Evolutionary conservation across 2,797 vertebrate species (phyloP).

Genomic region (Halcyon chelicuti): DNA sequence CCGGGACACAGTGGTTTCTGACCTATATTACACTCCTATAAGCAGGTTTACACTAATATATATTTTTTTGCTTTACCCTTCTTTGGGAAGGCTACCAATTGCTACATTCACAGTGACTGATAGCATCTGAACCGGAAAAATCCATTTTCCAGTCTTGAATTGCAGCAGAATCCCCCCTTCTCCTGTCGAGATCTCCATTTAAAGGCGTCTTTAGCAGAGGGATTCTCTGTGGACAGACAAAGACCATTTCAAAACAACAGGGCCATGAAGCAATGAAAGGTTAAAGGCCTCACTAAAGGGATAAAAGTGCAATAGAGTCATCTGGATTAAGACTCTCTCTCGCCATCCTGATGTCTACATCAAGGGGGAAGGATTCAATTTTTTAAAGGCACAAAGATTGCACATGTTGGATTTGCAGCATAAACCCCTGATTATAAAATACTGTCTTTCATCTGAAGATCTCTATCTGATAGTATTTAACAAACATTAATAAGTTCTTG

Average conservation of each 20-base stretch:
- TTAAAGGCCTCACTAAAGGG: conserved; percentile 45
- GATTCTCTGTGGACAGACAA: background rate
- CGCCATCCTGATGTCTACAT: background rate
- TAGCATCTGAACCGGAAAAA: background rate
- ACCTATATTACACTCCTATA: conserved; percentile 1
- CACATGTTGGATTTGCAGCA: conserved; percentile 26
- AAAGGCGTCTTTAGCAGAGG: background rate
- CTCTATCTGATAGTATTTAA: conserved; percentile 3
- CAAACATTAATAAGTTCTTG: background rate
- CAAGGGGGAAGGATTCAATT: background rate
- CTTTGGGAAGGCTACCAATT: background rate
- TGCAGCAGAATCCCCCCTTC: background rate
- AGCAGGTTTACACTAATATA: background rate
- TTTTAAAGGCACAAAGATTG: conserved; percentile 37
- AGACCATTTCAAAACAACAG: conserved; percentile 36
- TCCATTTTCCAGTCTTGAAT: background rate
- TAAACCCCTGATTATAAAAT: background rate
- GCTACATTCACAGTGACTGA: background rate
- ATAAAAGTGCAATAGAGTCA: conserved; percentile 60
- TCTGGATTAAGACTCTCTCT: conserved; percentile 47
- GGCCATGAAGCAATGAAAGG: conserved; percentile 3
- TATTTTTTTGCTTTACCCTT: background rate
- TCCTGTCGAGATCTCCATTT: background rate
- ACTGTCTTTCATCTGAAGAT: background rate
- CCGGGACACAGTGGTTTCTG: background rate